Evolutionary conservation across 2,113 vertebrate genomes (phyloP).

Genomic region (Nerophis ophidion): DNA sequence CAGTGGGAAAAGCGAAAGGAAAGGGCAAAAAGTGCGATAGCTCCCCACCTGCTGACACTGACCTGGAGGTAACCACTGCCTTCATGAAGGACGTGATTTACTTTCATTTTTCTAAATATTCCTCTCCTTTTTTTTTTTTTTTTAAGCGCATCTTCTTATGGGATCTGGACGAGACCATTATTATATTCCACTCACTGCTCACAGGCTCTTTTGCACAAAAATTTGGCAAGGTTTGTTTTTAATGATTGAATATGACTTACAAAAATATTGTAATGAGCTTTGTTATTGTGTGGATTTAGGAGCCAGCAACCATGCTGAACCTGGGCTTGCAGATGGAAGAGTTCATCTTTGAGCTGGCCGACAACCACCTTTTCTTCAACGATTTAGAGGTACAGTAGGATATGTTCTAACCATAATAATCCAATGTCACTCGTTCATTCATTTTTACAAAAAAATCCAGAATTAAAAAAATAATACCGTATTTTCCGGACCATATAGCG

Average conservation of each 20-base stretch:
- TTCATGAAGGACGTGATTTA: too few species aligned
- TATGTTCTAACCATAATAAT: too few species aligned
- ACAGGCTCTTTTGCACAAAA: conserved; percentile 96
- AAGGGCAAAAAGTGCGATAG: conserved; percentile 86
- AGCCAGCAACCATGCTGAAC: conserved; percentile 87
- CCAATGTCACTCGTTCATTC: too few species aligned
- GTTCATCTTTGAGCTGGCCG: conserved; percentile 97
- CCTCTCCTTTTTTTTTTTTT: not conserved
- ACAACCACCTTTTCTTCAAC: conserved; percentile 97
- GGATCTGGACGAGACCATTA: conserved; percentile 99
- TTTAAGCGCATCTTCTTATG: conserved; percentile 89
- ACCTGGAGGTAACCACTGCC: conserved; percentile 80
- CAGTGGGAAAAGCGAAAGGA: conserved; percentile 85
- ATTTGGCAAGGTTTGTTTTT: conserved; percentile 85
- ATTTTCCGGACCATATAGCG: too few species aligned
- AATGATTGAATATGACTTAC: not conserved
- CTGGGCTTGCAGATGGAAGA: conserved; percentile 97
- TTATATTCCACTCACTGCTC: conserved; percentile 97
- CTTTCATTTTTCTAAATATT: not conserved
- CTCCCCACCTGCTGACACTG: conserved; percentile 78
- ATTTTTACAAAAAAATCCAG: too few species aligned
- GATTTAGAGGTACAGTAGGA: conserved; percentile 82
- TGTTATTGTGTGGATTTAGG: conserved; percentile 60
- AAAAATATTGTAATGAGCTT: not conserved
- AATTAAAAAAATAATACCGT: too few species aligned